phyloP scores from a whole-genome alignment of 2,113 vertebrate species.

The Brachypodius melanocephalos region DNA sequence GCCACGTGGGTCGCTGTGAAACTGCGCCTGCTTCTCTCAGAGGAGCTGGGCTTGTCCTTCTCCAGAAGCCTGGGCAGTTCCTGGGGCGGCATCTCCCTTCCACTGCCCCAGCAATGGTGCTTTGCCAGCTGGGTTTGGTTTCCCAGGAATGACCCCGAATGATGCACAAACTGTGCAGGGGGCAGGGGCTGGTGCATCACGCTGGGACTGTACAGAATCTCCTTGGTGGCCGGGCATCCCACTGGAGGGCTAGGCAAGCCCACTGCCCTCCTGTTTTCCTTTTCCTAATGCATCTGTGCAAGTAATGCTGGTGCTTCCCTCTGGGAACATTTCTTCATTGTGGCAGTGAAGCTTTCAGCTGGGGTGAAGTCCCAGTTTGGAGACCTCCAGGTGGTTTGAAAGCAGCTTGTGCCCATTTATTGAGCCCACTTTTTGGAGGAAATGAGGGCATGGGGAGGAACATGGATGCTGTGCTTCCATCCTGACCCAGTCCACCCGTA shows the following conservation, averaged over 20 bases:
- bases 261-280: not conserved
- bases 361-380: not conserved
- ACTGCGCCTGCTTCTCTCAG: not conserved
- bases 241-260: not conserved
- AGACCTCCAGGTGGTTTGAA: not conserved
- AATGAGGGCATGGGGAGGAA: not conserved
- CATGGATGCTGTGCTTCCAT: not conserved
- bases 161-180: not conserved
- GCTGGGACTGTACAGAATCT: rapidly evolving
- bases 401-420: not conserved
- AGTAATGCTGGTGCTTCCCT: not conserved
- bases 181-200: not conserved
- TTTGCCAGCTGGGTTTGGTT: not conserved
- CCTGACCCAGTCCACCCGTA: not conserved
- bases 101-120: too few relatives aligned
- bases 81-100: rapidly evolving
- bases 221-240: not conserved
- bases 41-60: not conserved
- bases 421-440: not conserved
- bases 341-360: not conserved
- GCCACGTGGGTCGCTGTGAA: not conserved
- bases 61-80: not conserved
- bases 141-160: not conserved
- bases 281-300: not conserved
- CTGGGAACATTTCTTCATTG: not conserved